Evolutionary conservation across 2,888 invertebrate species (phyloP).

Genomic region (Cosmia trapezina): DNA sequence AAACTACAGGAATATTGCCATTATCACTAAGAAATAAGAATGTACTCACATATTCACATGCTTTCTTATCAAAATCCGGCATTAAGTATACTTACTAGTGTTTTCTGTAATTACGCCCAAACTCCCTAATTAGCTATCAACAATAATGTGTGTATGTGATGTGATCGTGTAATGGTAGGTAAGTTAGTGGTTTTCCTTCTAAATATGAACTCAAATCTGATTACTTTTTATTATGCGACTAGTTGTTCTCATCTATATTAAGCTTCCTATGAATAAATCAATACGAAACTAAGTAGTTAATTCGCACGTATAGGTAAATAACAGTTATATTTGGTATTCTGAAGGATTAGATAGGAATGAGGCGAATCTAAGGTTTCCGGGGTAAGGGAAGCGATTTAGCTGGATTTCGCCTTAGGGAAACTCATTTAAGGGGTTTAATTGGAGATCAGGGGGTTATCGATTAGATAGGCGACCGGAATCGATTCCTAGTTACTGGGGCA

Average conservation of each 20-base stretch:
- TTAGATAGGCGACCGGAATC: conserved; percentile 46
- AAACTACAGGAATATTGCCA: not conserved
- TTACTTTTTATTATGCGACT: conserved; percentile 10
- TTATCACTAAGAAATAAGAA: not conserved
- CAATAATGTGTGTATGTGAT: not conserved
- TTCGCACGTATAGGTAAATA: conserved; percentile 18
- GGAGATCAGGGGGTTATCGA: conserved; percentile 43
- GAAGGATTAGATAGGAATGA: conserved; percentile 16
- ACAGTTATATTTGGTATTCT: conserved; percentile 15
- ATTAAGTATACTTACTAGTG: no score
- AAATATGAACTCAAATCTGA: not conserved
- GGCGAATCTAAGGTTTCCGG: conserved; percentile 22
- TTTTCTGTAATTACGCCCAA: not conserved
- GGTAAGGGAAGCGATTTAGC: conserved; percentile 28
- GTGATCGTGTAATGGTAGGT: no score
- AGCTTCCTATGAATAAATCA: conserved; percentile 18
- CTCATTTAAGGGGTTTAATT: conserved; percentile 50
- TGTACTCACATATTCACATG: not conserved
- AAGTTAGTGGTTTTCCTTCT: not conserved
- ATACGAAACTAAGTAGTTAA: conserved; percentile 8
- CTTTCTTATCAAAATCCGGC: not conserved
- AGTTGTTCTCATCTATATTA: conserved; percentile 9
- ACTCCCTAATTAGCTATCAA: no score
- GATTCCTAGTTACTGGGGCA: conserved; percentile 28
- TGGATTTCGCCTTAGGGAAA: conserved; percentile 39